Evolutionary conservation across 2,113 vertebrate species (phyloP).

Genomic region (Aix galericulata): DNA sequence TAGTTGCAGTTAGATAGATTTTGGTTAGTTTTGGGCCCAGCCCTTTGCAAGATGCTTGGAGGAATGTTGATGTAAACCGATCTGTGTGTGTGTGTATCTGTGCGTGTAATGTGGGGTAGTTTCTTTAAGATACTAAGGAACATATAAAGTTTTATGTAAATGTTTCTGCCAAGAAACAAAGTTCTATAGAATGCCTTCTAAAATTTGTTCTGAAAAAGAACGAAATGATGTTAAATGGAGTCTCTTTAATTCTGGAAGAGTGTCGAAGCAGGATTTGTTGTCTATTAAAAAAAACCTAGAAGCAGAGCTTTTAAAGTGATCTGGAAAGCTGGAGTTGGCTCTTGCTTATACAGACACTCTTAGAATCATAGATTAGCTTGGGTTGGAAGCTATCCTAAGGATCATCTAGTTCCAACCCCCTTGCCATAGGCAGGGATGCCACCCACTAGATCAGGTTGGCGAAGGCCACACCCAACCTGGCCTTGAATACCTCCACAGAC

Average conservation of each 20-base stretch:
- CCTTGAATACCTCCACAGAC: no score
- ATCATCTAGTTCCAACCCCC: no score
- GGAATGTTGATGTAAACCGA: neutral
- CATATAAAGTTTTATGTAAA: neutral
- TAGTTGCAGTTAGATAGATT: neutral
- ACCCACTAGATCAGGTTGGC: no score
- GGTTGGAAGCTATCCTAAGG: no score
- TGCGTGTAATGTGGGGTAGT: neutral
- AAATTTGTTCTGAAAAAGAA: neutral
- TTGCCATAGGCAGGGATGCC: no score
- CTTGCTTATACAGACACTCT: neutral
- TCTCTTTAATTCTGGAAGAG: neutral
- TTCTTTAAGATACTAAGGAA: neutral
- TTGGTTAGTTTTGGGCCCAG: neutral
- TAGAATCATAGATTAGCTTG: no score
- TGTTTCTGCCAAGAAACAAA: neutral
- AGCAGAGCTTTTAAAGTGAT: neutral
- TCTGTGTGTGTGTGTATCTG: fast-evolving
- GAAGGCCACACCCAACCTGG: no score
- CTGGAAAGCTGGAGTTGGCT: neutral
- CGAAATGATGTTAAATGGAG: neutral
- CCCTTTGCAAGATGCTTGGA: neutral
- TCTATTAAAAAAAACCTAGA: neutral
- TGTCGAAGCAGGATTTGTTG: neutral
- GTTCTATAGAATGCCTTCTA: neutral